These are phyloP conservation scores for Xenopus borealis DNA, from an alignment of 2,113 vertebrate species.

Conservation along the genomic window DNA sequence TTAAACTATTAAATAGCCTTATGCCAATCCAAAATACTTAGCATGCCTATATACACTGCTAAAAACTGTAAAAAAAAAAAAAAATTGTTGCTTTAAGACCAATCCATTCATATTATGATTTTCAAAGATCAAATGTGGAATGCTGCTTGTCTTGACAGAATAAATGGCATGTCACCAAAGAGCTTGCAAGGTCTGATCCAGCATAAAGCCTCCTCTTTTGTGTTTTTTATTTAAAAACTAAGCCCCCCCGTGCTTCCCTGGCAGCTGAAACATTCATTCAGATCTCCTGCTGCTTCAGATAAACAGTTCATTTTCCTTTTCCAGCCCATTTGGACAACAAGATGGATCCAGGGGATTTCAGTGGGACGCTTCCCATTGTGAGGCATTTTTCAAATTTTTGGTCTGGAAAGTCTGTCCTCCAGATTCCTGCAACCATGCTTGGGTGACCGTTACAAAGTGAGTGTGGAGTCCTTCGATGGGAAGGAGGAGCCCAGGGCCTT, in stretches of 20 bases:
- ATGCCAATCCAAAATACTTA: too few relatives aligned
- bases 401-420: not conserved
- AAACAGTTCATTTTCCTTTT: conserved; percentile 23
- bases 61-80: too few relatives aligned
- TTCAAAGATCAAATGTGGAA: not conserved
- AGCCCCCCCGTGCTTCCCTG: conserved; percentile 6
- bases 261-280: conserved; percentile 25
- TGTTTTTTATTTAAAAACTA: conserved; percentile 20
- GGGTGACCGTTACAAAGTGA: conserved; percentile 11
- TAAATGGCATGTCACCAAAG: not conserved
- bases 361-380: conserved; percentile 30
- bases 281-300: conserved; percentile 18
- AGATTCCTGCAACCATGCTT: conserved; percentile 24
- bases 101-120: not conserved
- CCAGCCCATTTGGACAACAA: conserved; percentile 23
- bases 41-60: too few relatives aligned
- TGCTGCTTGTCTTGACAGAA: not conserved
- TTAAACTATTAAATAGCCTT: too few relatives aligned
- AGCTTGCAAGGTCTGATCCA: not conserved
- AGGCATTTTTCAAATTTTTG: conserved; percentile 42
- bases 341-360: conserved; percentile 27
- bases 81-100: too few relatives aligned
- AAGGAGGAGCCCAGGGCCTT: conserved; percentile 5
- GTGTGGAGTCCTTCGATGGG: conserved; percentile 5
- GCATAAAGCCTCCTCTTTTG: not conserved